These are phyloP conservation scores for Coecobrya sp. DNA, from an alignment of 2,888 invertebrate species.

Conservation along the genomic window DNA sequence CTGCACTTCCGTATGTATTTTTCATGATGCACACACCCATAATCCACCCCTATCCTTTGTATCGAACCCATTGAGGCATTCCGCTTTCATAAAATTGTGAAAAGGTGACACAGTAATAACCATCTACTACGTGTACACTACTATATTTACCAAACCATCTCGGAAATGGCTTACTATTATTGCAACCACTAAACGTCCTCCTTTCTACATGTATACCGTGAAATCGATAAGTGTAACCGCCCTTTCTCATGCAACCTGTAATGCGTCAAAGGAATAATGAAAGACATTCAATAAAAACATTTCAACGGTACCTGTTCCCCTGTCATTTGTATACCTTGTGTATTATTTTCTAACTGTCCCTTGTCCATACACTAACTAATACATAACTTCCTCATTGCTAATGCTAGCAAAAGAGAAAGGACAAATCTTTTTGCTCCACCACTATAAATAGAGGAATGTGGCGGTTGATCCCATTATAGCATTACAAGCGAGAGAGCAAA, in stretches of 20 bases:
- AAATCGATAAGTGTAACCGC: constrained; percentile 71
- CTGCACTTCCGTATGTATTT: background rate
- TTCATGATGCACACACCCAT: background rate
- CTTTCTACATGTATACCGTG: constrained; percentile 36
- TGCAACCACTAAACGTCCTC: constrained; percentile 31
- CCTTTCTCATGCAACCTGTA: constrained; percentile 72
- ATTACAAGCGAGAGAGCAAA: constrained; percentile 22
- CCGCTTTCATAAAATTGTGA: background rate
- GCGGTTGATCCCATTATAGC: constrained; percentile 29
- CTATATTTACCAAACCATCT: constrained; percentile 43
- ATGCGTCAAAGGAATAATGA: constrained; percentile 62
- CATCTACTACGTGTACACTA: background rate
- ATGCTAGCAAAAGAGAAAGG: background rate
- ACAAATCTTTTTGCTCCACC: constrained; percentile 2
- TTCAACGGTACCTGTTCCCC: constrained; percentile 47
- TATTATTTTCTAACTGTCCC: background rate
- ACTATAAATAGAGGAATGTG: constrained; percentile 20
- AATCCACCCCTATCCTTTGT: background rate
- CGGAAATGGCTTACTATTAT: constrained; percentile 59
- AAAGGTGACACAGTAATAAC: constrained; percentile 52
- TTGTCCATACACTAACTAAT: background rate
- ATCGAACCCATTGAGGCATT: background rate
- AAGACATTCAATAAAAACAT: constrained; percentile 60
- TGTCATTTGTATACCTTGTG: constrained; percentile 12
- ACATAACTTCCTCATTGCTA: background rate